Percentiles rank a stretch among this genome's conserved stretches.
phyloP scores from a whole-genome alignment of 2,797 vertebrate species.

The Pteronotus mesoamericanus region DNA sequence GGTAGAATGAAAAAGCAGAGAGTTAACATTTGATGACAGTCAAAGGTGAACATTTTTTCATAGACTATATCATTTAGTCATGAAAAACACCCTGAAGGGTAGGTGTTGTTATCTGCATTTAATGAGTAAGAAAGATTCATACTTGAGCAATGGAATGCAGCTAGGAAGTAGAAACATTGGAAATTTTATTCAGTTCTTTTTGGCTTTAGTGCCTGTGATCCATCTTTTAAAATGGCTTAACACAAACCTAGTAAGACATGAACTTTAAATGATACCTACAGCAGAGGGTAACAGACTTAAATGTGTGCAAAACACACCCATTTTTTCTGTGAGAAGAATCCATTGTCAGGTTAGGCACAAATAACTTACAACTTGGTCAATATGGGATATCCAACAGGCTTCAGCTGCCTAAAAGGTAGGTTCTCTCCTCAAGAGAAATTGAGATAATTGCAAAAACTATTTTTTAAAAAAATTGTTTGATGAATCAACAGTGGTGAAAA shows the following conservation, averaged over 20 bases:
- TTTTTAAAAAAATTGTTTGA: neutral
- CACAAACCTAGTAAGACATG: neutral
- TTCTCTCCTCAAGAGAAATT: neutral
- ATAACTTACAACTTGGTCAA: neutral
- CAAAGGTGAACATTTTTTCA: neutral
- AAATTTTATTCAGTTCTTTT: neutral
- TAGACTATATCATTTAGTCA: slow-evolving; percentile 20
- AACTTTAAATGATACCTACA: neutral
- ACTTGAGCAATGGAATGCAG: neutral
- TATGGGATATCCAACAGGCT: neutral
- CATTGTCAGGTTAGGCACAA: neutral
- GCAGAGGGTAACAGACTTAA: neutral
- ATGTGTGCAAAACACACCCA: neutral
- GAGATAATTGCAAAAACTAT: neutral
- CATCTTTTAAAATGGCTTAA: neutral
- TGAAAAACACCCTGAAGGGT: neutral
- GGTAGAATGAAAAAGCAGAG: neutral
- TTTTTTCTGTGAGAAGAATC: neutral
- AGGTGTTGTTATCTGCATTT: neutral
- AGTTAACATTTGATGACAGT: slow-evolving; percentile 7
- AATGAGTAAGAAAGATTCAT: slow-evolving; percentile 20
- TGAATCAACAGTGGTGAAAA: slow-evolving; percentile 1
- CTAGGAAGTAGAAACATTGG: neutral
- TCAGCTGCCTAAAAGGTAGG: fast-evolving
- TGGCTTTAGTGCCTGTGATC: neutral